These are phyloP conservation scores for Marmota monax DNA, from an alignment of 2,113 vertebrate species.

Conservation along the genomic window DNA sequence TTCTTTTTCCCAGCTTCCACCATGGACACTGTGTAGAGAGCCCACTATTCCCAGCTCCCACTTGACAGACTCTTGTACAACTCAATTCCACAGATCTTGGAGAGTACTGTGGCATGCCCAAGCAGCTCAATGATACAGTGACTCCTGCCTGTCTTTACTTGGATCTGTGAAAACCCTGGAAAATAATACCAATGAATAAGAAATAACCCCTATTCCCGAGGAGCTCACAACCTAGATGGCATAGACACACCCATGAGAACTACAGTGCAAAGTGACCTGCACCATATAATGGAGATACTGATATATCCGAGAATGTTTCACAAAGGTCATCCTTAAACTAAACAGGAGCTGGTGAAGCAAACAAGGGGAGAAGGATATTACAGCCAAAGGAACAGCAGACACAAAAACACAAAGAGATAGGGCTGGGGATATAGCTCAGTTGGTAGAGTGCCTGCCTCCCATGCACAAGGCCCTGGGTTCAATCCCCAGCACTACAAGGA, in stretches of 20 bases:
- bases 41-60: neutral
- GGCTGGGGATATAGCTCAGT: too few species aligned
- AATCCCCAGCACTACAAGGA: too few species aligned
- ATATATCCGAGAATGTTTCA: neutral
- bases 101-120: neutral
- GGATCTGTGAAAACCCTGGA: neutral
- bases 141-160: neutral
- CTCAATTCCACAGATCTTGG: neutral
- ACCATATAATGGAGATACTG: neutral
- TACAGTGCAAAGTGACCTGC: neutral
- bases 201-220: neutral
- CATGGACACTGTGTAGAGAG: neutral
- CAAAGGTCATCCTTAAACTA: neutral
- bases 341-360: neutral
- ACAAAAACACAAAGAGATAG: neutral
- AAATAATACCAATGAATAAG: conserved; percentile 1
- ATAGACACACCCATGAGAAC: neutral
- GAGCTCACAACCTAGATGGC: neutral
- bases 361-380: neutral
- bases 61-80: neutral
- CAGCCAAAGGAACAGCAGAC: neutral
- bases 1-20: neutral
- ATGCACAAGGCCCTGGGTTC: too few species aligned
- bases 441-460: too few species aligned
- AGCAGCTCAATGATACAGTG: neutral